A percentile compares a stretch with the other conserved stretches of the same genome.
phyloP scores from a whole-genome alignment of 2,797 vertebrate genomes.

The Peromyscus attwateri region DNA sequence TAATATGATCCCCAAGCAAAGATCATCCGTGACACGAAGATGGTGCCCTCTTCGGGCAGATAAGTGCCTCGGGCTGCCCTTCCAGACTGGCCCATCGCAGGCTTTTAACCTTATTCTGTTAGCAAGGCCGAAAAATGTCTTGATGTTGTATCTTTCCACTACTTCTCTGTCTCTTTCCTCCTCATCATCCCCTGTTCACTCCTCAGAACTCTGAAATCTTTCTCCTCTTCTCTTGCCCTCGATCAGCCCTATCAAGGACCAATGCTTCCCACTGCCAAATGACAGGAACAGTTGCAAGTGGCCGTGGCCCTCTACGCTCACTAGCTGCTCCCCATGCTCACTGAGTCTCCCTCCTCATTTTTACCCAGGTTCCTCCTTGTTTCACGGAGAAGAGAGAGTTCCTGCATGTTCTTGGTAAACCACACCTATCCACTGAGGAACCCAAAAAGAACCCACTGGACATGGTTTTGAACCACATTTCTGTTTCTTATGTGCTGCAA shows the following conservation, averaged over 20 bases:
- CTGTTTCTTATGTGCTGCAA: not conserved
- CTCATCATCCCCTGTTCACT: not conserved
- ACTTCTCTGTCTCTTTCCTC: not conserved
- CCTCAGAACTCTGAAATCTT: not conserved
- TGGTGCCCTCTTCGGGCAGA: not conserved
- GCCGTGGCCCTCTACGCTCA: rapidly evolving
- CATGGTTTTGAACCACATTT: not conserved
- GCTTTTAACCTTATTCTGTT: not conserved
- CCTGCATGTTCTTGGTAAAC: not conserved
- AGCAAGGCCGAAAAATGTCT: not conserved
- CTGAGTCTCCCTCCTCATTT: not conserved
- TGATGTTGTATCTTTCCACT: not conserved
- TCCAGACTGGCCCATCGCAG: not conserved
- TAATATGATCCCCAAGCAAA: not conserved
- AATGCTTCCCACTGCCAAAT: not conserved
- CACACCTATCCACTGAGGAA: not conserved
- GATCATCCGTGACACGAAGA: too few relatives aligned
- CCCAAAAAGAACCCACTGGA: not conserved
- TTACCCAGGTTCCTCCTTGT: not conserved
- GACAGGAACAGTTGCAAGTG: rapidly evolving
- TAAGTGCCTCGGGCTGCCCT: not conserved
- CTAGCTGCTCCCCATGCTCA: not conserved
- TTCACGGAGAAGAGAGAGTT: not conserved
- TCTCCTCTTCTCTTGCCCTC: not conserved
- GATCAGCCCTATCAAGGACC: not conserved